Base-by-base conservation (phyloP, 2,888 invertebrate species). In the Theodoxus fluviatilis region DNA sequence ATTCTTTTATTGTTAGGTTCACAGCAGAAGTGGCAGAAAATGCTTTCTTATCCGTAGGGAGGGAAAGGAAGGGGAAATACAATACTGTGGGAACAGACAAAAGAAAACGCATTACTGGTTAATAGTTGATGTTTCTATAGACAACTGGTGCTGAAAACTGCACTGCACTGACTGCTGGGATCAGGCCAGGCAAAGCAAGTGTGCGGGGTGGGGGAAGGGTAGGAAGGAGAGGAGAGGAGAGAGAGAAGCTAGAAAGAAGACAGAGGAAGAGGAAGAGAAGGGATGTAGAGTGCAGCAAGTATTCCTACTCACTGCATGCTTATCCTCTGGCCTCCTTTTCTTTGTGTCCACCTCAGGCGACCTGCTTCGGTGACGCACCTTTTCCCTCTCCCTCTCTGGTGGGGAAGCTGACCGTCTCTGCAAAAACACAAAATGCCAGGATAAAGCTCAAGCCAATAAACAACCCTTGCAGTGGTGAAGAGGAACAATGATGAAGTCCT, bases 351-450 rank as follows among this genome's bases (percentile, higher is more conserved):
- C 75, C 63, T 83, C 83, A n/a, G 83, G 83, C 7, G 81, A 78
- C 52, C 80, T 75, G 71, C 80, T 81, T 33, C 83, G 76, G 49
- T 79, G 79, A 69, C 82, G 69, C 68, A 80, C 81, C 73, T 82
- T 81, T 59, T 84, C 82, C 55, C 81, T 71, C 28, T 83, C 82
- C 6, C 76, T 76, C n/a, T n/a, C n/a, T 49, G 70, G 69, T 3
- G 83, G 83, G 2, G 83, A 84, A 33, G 83, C 81, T 18, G 83
- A 84, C n/a, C 80, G 76, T 69, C 83, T 81, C 83, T 84, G 79
- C 6, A 76, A 79, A 63, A 64, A 59, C 31, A 68, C 68, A 37
- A 71, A 67, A 68, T 49, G 3, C 12, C 9, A 35, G 18, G 33
- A 61, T 25, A 65, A 4, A 28, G 28, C 18, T 31, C 18, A 28